Base-by-base conservation (phyloP, 2,888 invertebrate species). In the Copidosoma aretas region DNA sequence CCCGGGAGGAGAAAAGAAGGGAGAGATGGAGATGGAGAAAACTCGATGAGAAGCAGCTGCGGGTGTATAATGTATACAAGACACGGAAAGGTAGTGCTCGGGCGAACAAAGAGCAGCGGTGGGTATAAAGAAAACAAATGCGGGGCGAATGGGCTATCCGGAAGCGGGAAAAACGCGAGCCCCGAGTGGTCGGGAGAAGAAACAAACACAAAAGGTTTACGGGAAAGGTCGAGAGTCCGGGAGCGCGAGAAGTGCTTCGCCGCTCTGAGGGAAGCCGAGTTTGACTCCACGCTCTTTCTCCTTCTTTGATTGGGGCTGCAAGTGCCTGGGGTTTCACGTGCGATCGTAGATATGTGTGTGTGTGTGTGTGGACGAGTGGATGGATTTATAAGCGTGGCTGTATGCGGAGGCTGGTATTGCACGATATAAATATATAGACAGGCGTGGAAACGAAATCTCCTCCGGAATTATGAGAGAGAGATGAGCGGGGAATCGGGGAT, bases 111-210 rank as follows among this genome's bases (percentile, higher is more conserved):
- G 70, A 70, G 60, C 64, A 67, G 70, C 67, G 70, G 63, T 3
- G 64, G 64, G 21, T 64, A 64, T 70, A 70, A 70, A 70, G 70
- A 70, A 67, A 70, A 67, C 63, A 64, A 70, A 70, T 64, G 64
- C 70, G 67, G 64, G 52, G 66, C 66, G 63, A 70, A 66, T 58
- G 60, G 62, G 63, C 17, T 46, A 15, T 60, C 67, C 63, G 64
- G 70, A 70, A 67, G 70, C 67, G 60, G 64, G 70, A 70, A 70
- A 70, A 70, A 70, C 67, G 70, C 57, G 32, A 32, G 32, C 32
- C 8, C 32, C 8, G 32, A 32, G 32, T 5, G 32, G 32, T 22
- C 21, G n/a, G 21, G 43, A 10, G 25, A 58, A 32, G 60, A 66
- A 66, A 66, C 56, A 63, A 60, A 60, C 62, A 70, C 56, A 70